Evolutionary conservation across 2,888 invertebrate species (phyloP), one percentile per base, ranked within the genome.

Genomic region (Lithophane socia): DNA sequence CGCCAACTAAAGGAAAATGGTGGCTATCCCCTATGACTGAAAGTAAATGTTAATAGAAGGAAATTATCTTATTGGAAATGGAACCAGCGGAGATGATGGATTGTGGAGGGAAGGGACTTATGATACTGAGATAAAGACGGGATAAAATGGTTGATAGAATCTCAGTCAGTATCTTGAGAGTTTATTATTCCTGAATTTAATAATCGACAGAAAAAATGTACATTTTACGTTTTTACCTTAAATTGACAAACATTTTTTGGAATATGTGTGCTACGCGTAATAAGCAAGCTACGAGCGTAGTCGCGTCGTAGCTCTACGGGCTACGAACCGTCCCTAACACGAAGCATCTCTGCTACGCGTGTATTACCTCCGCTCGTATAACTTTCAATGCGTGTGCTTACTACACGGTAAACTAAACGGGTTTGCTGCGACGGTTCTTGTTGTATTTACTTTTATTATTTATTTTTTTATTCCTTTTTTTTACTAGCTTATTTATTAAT

Each of bases 41-140:
- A 60, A 63, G 58, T 83, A 80, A 64, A 80, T 58, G 49, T 75
- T 73, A 80, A 84, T 75, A 73, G 13, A 65, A 65, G 49, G 44
- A 79, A 78, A n/a, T 74, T 81, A 58, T 77, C 65, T 65, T 71
- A 84, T 60, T 75, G 60, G 70, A 72, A 73, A 75, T 60, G n/a
- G 47, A 63, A 58, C 37, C 64, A 67, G 49, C 29, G 13, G n/a
- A 73, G 77, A 75, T 84, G 58, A 84, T 75, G 73, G 64, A 80
- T 71, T 68, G 73, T 72, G 1, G 13, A 24, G 7, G 49, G 12
- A 64, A 70, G 63, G 12, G 42, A 60, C 24, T 58, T 68, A 54
- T 54, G 54, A 54, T 58, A 58, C 24, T 29, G 7, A 16, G 21
- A 73, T 70, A 69, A 82, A 73, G 49, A 74, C 8, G 21, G 42